Percentiles rank a stretch among this genome's conserved stretches.
Evolutionary conservation across 2,113 vertebrate species (phyloP).

Genomic region (Cololabis saira): DNA sequence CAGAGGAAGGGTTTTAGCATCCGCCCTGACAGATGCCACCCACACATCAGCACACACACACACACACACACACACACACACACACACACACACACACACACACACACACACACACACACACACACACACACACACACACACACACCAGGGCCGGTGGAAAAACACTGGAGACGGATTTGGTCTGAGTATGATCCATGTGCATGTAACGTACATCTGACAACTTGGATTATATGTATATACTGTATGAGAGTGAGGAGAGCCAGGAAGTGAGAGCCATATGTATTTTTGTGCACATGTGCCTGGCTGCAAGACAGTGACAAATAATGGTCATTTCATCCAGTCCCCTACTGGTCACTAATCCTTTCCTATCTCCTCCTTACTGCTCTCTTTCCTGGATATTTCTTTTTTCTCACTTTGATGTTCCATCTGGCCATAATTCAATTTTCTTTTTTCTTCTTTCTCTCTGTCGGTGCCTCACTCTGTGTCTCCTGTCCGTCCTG

Average conservation of each 20-base stretch:
- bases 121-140: constrained; percentile 29
- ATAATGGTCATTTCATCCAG: constrained; percentile 57
- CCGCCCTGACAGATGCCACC: constrained; percentile 55
- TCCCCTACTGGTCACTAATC: constrained; percentile 46
- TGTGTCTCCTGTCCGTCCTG: too few species aligned
- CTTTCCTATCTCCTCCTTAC: constrained; percentile 29
- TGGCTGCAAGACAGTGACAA: constrained; percentile 61
- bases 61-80: constrained; percentile 7
- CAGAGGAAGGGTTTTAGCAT: constrained; percentile 62
- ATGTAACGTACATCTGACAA: constrained; percentile 68
- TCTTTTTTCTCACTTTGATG: constrained; percentile 15
- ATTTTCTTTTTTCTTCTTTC: constrained; percentile 5
- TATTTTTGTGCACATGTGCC: constrained; percentile 20
- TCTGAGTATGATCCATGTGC: constrained; percentile 63
- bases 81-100: constrained; percentile 20
- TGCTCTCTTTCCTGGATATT: constrained; percentile 8
- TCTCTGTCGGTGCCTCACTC: not conserved
- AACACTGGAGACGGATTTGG: constrained; percentile 59
- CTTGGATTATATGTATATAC: constrained; percentile 67
- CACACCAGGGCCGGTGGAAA: constrained; percentile 20
- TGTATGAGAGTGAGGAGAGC: constrained; percentile 24
- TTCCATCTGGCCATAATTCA: constrained; percentile 5
- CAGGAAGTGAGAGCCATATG: not conserved
- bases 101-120: constrained; percentile 20
- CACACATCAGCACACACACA: constrained; percentile 21